Conservation (phyloP, 2,113 vertebrate species). For the Salvelinus alpinus region DNA sequence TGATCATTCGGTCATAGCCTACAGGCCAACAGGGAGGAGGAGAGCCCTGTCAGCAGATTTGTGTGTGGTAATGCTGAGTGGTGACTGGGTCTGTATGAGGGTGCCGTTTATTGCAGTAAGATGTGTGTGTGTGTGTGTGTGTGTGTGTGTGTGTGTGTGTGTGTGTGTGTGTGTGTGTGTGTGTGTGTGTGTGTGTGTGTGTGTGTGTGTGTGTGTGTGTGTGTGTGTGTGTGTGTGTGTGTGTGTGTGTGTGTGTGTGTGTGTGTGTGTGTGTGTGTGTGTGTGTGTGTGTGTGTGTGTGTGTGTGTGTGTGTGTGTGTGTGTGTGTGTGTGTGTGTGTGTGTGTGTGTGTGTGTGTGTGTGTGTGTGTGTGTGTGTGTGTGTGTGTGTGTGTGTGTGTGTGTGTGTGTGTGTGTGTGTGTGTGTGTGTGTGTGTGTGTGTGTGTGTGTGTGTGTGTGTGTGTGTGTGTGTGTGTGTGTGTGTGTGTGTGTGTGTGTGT, state of each 20-base stretch:
- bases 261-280: slow-evolving; percentile 5
- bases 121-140: not conserved
- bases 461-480: not conserved
- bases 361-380: slow-evolving; percentile 6
- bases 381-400: slow-evolving; percentile 30
- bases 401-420: slow-evolving; percentile 27
- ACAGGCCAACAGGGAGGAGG: slow-evolving; percentile 40
- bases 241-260: too few relatives aligned
- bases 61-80: slow-evolving; percentile 51
- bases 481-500: slow-evolving; percentile 14
- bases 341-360: too few relatives aligned
- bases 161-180: slow-evolving; percentile 14
- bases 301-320: not conserved
- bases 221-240: slow-evolving; percentile 9
- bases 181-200: slow-evolving; percentile 24
- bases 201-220: not conserved
- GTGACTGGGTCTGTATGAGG: slow-evolving; percentile 49
- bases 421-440: slow-evolving; percentile 13
- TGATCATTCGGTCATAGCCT: slow-evolving; percentile 63
- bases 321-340: slow-evolving; percentile 26
- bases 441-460: slow-evolving; percentile 23
- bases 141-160: slow-evolving; percentile 17
- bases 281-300: slow-evolving; percentile 15
- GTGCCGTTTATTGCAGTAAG: not conserved
- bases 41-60: slow-evolving; percentile 64